Evolutionary conservation across 92 coral and sea anemone genomes (phyloP), one percentile per base, ranked within the genome.

Genomic region (Chrysogorgia sp.): DNA sequence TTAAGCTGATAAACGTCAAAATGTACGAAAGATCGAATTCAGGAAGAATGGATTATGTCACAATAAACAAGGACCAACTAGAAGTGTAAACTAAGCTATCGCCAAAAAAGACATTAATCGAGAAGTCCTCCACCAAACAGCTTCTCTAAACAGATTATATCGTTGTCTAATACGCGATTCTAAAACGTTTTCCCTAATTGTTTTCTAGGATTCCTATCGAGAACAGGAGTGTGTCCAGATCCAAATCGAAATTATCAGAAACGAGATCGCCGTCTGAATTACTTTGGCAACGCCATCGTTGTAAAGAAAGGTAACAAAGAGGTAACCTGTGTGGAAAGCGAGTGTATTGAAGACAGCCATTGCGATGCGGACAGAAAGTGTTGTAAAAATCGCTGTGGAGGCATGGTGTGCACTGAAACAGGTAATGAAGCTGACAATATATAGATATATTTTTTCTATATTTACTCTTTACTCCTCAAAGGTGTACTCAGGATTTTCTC

Each of bases 341-440:
- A 91, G 67, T 93, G 98, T 63, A 40, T 58, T 3, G 94, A 85
- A 28, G 98, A 93, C 83, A 91, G 94, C 20, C 90, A 91, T 25
- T 93, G 98, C 56, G 93, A 91, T 65, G 97, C 87, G 2, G 87
- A 87, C 76, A 79, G 83, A 41, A 93, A 93, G 82, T 93, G 98
- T 76, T 93, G 98, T 69, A 85, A 77, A 62, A 93, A 93, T 71
- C 79, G 82, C 66, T 93, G 98, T 53, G 94, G 96, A 1, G 96
- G 90, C 63, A 80, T 55, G 79, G 90, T 93, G 21, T 93, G 98
- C 66, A 88, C 98, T 10, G 84, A 88, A 30, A 61, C 98, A 74
- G 77, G 98, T 93, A 86, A 88, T 90, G 4, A 57, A 23, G 50
- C 10, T n/a, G n/a, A n/a, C n/a, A n/a, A n/a, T n/a, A n/a, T n/a